Conservation (phyloP, 2,888 invertebrate species). For the Lycocerus yunnanus region DNA sequence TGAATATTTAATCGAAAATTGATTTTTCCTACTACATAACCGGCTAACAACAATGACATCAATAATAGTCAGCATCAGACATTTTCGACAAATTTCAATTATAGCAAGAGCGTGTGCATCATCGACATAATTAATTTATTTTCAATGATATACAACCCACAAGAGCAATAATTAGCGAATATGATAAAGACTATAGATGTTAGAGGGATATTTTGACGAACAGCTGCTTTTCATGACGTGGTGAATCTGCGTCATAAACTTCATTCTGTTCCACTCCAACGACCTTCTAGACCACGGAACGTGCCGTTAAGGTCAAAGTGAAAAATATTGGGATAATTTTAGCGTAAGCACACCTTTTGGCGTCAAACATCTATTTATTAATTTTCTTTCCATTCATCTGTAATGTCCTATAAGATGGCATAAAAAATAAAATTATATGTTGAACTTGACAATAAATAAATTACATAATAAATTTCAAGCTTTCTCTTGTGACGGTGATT, state of each 20-base stretch:
- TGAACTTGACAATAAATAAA: neutral
- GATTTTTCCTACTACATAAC: neutral
- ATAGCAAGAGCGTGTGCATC: neutral
- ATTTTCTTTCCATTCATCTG: neutral
- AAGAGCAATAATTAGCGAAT: neutral
- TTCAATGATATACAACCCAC: neutral
- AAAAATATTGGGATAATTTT: constrained; percentile 8
- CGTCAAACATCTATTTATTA: neutral
- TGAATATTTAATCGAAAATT: neutral
- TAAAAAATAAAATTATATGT: too few relatives aligned
- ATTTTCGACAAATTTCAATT: neutral
- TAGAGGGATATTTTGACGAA: neutral
- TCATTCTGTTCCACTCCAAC: constrained; percentile 5
- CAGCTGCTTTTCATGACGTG: constrained; percentile 11
- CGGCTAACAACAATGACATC: neutral
- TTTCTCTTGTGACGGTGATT: neutral
- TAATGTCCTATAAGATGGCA: too few relatives aligned
- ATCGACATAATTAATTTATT: neutral
- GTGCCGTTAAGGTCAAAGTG: constrained; percentile 3
- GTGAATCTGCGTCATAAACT: constrained; percentile 4
- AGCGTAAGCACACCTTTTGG: constrained; percentile 2
- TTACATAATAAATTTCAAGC: neutral
- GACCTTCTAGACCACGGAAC: constrained; percentile 10
- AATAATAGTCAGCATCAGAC: neutral
- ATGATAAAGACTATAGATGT: neutral